Evolutionary conservation across 92 coral and sea anemone species (phyloP), one percentile per base, ranked within the genome.

Genomic region (Muricea muricata): DNA sequence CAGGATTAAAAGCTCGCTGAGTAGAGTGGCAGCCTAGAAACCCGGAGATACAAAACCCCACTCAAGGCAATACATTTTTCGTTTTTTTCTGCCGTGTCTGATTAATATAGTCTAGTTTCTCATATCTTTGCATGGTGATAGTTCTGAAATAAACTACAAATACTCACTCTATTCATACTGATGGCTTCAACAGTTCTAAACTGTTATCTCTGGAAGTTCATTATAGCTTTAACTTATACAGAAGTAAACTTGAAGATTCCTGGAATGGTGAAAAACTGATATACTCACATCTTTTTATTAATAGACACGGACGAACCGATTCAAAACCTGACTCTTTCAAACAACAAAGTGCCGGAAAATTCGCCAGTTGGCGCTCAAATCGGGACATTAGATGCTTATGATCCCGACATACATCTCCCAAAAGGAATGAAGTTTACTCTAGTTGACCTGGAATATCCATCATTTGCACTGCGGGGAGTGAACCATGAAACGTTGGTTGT

Each of bases 281-380:
- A 9, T 29, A 9, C 9, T 12, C 2, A 30, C 68, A 14, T n/a
- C n/a, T 25, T 12, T 0, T 32, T 48, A 7, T 7, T 0, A 32
- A 78, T 34, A 95, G 98, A 95, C 87, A 90, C 91, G 32, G 94
- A 95, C 61, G 98, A 93, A 79, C 86, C 89, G 34, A 97, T 97
- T 26, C 82, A 89, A 26, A 83, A 73, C 9, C 72, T 95, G 42
- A 88, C 89, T 34, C 82, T 95, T 12, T 93, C 98, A 41, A 90
- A 87, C 57, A 89, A 69, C 70, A 52, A 60, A 20, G 82, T 95
- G 1, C 65, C 78, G 33, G 98, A 95, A 80, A 95, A 95, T 82
- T 82, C 95, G 18, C 89, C 90, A 28, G 52, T 75, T 40, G 86
- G 85, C 40, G 88, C 95, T 35, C 29, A 81, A 37, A 91, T 95